phyloP scores from a whole-genome alignment of 2,113 vertebrate species.

The Antigone vipio region DNA sequence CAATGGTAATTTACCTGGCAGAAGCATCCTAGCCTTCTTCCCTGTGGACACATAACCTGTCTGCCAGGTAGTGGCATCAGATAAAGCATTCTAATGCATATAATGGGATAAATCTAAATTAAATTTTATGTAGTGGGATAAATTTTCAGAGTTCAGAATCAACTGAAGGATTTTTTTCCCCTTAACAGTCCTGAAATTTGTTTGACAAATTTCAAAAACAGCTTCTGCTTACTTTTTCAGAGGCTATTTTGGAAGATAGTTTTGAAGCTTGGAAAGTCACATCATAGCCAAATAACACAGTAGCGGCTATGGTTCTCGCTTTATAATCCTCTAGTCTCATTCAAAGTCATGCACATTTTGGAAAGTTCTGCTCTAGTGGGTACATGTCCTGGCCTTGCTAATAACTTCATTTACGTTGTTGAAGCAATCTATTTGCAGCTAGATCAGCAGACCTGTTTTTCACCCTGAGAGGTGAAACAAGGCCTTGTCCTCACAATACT shows the following conservation, averaged over 20 bases:
- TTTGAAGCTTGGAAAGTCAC: not conserved
- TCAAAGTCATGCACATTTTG: not conserved
- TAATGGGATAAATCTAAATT: not conserved
- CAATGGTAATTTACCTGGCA: not conserved
- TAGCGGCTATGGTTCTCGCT: not conserved
- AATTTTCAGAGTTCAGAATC: not conserved
- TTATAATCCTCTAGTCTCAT: not conserved
- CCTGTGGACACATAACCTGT: not conserved
- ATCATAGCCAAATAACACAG: not conserved
- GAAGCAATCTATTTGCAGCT: not conserved
- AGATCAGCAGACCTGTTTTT: not conserved
- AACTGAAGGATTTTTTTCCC: not conserved
- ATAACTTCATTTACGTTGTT: not conserved
- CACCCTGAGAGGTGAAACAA: not conserved
- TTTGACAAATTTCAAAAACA: not conserved
- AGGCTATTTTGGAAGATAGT: not conserved
- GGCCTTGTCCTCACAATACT: not conserved
- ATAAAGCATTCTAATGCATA: not conserved
- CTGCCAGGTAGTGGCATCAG: not conserved
- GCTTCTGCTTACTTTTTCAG: not conserved
- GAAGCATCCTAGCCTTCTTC: not conserved
- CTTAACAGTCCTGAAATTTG: not conserved
- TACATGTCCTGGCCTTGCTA: not conserved
- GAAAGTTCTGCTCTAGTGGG: not conserved
- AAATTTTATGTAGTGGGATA: not conserved